Evolutionary conservation across 2,113 vertebrate species (phyloP), one percentile per base, ranked within the genome.

Genomic region (Gadus chalcogrammus): DNA sequence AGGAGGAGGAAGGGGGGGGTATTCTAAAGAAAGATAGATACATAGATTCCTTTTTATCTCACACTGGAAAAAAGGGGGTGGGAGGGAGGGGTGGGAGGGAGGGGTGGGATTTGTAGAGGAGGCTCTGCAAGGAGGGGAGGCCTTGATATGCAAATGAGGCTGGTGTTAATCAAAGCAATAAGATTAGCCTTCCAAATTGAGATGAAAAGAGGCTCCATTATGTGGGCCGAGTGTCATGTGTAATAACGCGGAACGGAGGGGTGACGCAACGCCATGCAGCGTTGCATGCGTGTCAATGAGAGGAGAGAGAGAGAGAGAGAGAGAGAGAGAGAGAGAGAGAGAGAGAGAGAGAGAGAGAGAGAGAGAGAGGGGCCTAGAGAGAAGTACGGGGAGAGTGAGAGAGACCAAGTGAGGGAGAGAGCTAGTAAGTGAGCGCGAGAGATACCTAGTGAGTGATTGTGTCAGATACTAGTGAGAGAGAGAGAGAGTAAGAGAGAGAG

Each of bases 141-240:
- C 89, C 91, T 93, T 93, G 92, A 93, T 91, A 93, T 92, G 92
- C 90, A 92, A 91, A 93, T 92, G 82, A 88, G 71, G 86, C 73
- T 81, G 82, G 87, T 88, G 88, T 92, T 92, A 93, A 93, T 93
- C 92, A 93, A 91, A 93, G 92, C 89, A 92, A 92, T 92, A 88
- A 91, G 92, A 93, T 93, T 91, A 93, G 90, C 88, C 90, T 93
- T 92, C 90, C 90, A 90, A 93, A 93, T 92, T 89, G 90, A 93
- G 91, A 92, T 90, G 92, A 92, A 93, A 91, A 93, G 91, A 92
- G 90, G 85, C 88, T 88, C 89, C 89, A 93, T 93, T 93, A 92
- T 92, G 88, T 91, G 81, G 85, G 85, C 86, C 83, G 87, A 91
- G 91, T 93, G 92, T 93, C 91, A 92, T 91, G 91, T 92, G 91